Evolutionary conservation across 2,797 vertebrate genomes (phyloP).

Genomic region (Alfaro cultratus): DNA sequence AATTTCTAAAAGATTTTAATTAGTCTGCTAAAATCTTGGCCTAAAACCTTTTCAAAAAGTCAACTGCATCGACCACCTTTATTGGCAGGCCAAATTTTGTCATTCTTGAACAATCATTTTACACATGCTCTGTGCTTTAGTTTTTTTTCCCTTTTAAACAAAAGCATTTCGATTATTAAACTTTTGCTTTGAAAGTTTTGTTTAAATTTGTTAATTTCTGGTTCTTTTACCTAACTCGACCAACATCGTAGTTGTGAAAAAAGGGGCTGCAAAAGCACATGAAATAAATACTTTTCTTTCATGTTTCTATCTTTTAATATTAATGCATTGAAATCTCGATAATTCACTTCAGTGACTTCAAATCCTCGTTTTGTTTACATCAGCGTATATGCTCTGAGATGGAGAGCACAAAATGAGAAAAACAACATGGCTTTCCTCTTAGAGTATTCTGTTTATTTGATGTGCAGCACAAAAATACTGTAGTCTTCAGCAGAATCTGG

Average conservation of each 20-base stretch:
- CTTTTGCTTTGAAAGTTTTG: not conserved
- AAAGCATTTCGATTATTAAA: not conserved
- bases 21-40: not conserved
- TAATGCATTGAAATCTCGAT: not conserved
- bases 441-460: constrained; percentile 54
- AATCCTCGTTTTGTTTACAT: constrained; percentile 17
- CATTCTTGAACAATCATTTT: not conserved
- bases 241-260: not conserved
- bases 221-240: not conserved
- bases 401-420: constrained; percentile 38
- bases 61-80: not conserved
- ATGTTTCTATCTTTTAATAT: not conserved
- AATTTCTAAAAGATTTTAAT: not conserved
- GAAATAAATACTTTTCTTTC: not conserved
- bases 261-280: not conserved
- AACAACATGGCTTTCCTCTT: constrained; percentile 34
- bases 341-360: constrained; percentile 22
- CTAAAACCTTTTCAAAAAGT: not conserved
- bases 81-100: not conserved
- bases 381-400: constrained; percentile 11
- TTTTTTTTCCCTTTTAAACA: not conserved
- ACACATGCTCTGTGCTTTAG: no score
- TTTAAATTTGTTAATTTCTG: not conserved
- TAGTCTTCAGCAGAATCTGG: constrained; percentile 26
- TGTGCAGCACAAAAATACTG: constrained; percentile 54